Conservation (phyloP, 2,797 vertebrate genomes). For the Apogon hyalosoma region DNA sequence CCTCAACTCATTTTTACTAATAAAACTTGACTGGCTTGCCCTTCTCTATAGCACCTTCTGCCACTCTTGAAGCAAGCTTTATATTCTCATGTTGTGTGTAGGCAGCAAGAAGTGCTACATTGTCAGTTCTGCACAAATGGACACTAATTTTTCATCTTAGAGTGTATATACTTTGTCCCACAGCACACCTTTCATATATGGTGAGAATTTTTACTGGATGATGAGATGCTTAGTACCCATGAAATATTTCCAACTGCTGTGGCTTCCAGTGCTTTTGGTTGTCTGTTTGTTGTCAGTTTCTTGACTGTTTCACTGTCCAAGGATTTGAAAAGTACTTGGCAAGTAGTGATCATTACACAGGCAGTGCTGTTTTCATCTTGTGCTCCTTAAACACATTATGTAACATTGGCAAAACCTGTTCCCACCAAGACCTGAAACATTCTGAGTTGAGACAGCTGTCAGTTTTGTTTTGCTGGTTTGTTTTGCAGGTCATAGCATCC, state of each 20-base stretch:
- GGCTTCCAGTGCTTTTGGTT: neutral
- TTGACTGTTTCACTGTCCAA: constrained; percentile 26
- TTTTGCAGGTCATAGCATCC: constrained; percentile 32
- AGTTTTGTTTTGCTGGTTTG: constrained; percentile 39
- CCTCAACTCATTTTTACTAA: constrained; percentile 37
- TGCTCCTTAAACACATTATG: constrained; percentile 36
- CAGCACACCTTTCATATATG: neutral
- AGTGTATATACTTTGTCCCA: neutral
- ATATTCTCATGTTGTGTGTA: neutral
- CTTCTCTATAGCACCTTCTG: constrained; percentile 13
- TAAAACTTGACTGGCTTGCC: constrained; percentile 20
- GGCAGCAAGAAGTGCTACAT: constrained; percentile 1
- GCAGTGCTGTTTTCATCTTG: constrained; percentile 20
- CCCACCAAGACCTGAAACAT: constrained; percentile 35
- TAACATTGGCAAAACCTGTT: constrained; percentile 38
- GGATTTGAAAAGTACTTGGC: constrained; percentile 30
- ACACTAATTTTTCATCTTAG: neutral
- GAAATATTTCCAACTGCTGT: neutral
- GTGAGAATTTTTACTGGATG: neutral
- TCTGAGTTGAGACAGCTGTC: constrained; percentile 55
- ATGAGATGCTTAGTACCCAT: neutral
- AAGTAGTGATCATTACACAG: constrained; percentile 39
- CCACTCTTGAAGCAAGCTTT: neutral
- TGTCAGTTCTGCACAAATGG: neutral
- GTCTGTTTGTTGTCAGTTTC: constrained; percentile 1